Evolutionary conservation across 2,888 invertebrate species (phyloP), one percentile per base, ranked within the genome.

Genomic region (Cephus runcator): DNA sequence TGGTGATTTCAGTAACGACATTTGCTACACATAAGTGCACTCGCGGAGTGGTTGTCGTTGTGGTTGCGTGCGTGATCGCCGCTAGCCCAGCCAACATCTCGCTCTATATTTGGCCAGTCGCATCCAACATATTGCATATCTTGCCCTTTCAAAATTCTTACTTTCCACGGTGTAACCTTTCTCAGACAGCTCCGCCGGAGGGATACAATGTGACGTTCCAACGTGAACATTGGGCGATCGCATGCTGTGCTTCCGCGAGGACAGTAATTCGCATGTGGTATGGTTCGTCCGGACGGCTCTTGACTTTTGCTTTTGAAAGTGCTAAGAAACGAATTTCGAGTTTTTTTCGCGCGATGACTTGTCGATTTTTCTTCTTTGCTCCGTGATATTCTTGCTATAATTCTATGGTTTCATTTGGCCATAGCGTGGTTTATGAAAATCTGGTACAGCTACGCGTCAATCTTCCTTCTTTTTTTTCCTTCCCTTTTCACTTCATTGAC

Each of bases 21-120:
- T 85, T 84, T 81, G 85, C 84, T 85, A 88, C 83, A 80, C 83
- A 84, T 86, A 85, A 84, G 87, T 86, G 85, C 85, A 85, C 84
- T 88, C 84, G 85, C 84, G 84, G 84, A 86, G 85, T 86, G 87
- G 85, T 88, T 88, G 88, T 88, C 88, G 87, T 79, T 83, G 79
- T 83, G 81, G 81, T 81, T 85, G 86, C 87, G 86, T 85, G 85
- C 85, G 85, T 82, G 84, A 86, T 87, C 85, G 84, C 85, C 82
- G 83, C 84, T 86, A 73, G 85, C 90, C 89, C 89, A 87, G 88
- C 88, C 88, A 86, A 87, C 86, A 84, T 88, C 87, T 87, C 85
- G 87, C 90, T 89, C 91, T 91, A 91, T 91, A 91, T 91, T 91
- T 91, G 90, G 91, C 90, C 86, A 90, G 90, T 89, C 88, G 87